Percentiles rank a stretch among this genome's conserved stretches.
phyloP scores from a whole-genome alignment of 1,140 invertebrate genomes.

The Ceratitis capitata region DNA sequence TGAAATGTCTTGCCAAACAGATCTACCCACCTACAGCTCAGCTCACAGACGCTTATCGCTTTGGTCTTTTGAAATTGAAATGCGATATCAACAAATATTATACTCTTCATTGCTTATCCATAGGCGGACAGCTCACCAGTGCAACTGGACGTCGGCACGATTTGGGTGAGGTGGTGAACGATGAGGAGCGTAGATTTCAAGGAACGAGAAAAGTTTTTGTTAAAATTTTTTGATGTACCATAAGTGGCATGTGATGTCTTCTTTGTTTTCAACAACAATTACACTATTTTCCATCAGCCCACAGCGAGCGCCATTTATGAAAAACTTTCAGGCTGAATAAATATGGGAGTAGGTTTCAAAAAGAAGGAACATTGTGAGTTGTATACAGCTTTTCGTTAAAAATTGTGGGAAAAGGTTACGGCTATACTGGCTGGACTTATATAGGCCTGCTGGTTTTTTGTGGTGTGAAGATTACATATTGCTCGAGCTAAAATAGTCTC shows the following conservation, averaged over 20 bases:
- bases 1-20: neutral
- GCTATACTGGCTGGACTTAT: no score
- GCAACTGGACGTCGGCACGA: no score
- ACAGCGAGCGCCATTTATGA: neutral
- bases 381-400: no score
- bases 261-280: constrained; percentile 27
- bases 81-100: constrained; percentile 24
- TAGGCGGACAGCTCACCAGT: no score
- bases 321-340: neutral
- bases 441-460: no score
- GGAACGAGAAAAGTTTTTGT: neutral
- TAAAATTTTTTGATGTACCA: neutral
- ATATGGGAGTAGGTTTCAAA: neutral
- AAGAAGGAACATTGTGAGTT: neutral
- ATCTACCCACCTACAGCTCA: neutral
- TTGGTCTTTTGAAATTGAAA: neutral
- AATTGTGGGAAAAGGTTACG: no score
- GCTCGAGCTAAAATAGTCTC: no score
- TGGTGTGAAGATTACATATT: no score
- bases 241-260: constrained; percentile 33
- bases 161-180: neutral
- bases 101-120: neutral
- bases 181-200: neutral
- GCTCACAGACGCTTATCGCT: neutral
- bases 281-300: neutral